phyloP scores from a whole-genome alignment of 1,140 invertebrate genomes.

The Caenorhabditis remanei region DNA sequence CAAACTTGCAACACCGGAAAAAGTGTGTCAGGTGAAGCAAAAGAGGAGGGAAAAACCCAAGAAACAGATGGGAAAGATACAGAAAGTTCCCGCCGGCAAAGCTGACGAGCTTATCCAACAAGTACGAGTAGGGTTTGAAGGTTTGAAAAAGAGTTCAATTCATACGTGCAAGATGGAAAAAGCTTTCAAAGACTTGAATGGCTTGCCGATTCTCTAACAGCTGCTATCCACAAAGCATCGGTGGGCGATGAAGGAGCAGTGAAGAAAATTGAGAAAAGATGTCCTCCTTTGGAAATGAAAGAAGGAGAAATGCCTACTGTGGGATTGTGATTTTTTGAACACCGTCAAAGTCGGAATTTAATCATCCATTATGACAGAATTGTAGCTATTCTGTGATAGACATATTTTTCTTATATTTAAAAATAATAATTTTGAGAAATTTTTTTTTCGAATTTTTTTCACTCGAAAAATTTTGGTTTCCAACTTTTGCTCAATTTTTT shows the following conservation, averaged over 20 bases:
- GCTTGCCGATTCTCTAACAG: neutral
- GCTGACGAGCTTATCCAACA: neutral
- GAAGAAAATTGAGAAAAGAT: neutral
- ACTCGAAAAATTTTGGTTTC: no score
- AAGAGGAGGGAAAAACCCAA: neutral
- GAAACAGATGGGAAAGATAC: neutral
- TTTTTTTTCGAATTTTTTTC: no score
- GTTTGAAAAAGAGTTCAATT: neutral
- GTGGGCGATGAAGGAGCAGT: neutral
- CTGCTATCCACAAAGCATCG: neutral
- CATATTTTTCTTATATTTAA: no score
- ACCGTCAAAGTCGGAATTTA: no score
- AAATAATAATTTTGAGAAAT: no score
- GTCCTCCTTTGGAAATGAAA: neutral
- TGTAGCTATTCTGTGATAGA: no score
- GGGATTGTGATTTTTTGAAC: no score
- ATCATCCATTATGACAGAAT: no score
- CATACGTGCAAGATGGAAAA: neutral
- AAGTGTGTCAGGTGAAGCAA: neutral
- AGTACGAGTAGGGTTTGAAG: neutral
- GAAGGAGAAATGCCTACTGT: neutral
- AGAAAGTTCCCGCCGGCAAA: neutral
- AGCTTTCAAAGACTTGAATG: constrained; percentile 14
- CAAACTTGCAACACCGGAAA: neutral
- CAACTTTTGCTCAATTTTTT: no score